Conservation (phyloP, 2,888 invertebrate genomes). For the Strigamia maritima region DNA sequence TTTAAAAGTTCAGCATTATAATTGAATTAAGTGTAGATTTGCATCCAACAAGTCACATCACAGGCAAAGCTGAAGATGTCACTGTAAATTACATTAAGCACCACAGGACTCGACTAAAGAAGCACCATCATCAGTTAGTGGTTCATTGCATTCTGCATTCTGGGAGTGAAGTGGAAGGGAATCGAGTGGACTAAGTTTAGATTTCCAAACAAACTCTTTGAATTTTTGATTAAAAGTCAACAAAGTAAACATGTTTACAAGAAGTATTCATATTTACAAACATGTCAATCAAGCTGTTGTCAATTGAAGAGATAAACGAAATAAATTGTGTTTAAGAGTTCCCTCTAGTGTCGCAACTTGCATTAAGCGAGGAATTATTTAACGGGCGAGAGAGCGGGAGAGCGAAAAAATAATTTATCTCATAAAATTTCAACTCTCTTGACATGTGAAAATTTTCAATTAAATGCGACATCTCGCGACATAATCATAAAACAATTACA, state of each 20-base stretch:
- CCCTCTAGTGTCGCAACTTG: background rate
- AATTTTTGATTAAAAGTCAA: no score
- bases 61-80: background rate
- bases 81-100: background rate
- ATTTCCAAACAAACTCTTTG: no score
- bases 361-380: background rate
- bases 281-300: background rate
- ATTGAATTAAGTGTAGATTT: background rate
- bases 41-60: background rate
- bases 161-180: no score
- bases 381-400: background rate
- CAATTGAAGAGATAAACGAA: background rate
- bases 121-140: background rate
- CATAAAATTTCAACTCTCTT: conserved; percentile 26
- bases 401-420: background rate
- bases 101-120: background rate
- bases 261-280: background rate
- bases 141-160: background rate
- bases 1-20: background rate
- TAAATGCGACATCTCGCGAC: conserved; percentile 28
- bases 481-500: conserved; percentile 34
- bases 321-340: background rate
- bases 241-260: no score
- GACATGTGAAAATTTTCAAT: conserved; percentile 32
- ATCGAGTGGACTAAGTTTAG: background rate